Evolutionary conservation across 2,797 vertebrate species (phyloP).

Genomic region (Lates japonicus): DNA sequence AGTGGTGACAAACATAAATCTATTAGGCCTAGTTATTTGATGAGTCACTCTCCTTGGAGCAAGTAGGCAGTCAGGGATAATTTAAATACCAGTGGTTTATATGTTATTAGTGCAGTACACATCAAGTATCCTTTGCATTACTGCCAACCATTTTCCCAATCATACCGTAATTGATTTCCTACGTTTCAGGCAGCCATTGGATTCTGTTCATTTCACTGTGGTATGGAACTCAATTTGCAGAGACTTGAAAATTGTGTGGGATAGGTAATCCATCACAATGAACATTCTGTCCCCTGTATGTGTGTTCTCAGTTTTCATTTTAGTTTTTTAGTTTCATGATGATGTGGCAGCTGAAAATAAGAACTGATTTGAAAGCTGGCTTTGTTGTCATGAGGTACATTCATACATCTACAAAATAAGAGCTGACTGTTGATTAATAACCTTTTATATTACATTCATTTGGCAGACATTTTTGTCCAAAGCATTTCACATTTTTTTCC

Average conservation of each 20-base stretch:
- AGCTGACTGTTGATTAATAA: not conserved
- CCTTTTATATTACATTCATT: not conserved
- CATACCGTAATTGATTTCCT: constrained; percentile 17
- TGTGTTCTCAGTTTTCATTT: constrained; percentile 14
- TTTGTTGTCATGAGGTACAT: constrained; percentile 11
- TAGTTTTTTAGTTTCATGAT: not conserved
- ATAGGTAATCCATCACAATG: constrained; percentile 26
- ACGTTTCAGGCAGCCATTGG: constrained; percentile 15
- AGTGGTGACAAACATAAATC: constrained; percentile 54
- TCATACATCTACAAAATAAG: constrained; percentile 3
- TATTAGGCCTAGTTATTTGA: constrained; percentile 45
- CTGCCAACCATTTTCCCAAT: constrained; percentile 28
- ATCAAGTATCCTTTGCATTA: constrained; percentile 26
- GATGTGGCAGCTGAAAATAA: not conserved
- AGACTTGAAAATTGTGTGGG: constrained; percentile 1
- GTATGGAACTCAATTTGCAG: constrained; percentile 21
- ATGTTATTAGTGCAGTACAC: constrained; percentile 40
- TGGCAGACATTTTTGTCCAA: not conserved
- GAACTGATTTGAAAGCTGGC: constrained; percentile 12
- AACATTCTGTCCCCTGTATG: not conserved
- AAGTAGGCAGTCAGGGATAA: constrained; percentile 38
- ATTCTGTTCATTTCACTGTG: not conserved
- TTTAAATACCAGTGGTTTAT: constrained; percentile 51
- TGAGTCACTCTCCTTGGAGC: constrained; percentile 67
- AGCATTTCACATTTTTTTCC: not conserved